Base-by-base conservation (phyloP, 2,797 vertebrate species). In the Phoxinus dragarum region DNA sequence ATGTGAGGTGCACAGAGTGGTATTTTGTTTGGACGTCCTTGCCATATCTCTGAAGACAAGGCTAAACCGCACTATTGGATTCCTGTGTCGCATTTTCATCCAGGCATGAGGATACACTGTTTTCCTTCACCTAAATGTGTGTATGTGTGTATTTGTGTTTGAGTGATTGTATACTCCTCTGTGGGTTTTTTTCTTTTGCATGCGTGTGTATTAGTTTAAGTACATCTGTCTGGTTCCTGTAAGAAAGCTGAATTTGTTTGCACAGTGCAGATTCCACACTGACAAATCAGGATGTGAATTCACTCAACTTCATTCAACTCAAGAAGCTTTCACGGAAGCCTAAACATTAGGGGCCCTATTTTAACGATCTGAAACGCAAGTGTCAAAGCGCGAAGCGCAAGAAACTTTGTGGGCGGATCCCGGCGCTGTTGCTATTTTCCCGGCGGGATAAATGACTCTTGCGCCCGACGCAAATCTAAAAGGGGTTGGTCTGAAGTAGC, bases 171-270 rank as follows among this genome's bases (percentile, higher is more conserved):
- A 44, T 73, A 38, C 49, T 31, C 38, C 9, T 38, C n/a, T 17
- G 68, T 82, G 36, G 36, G 31, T 8, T 16, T 1, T 68, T 44
- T 42, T 49, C 87, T 81, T 85, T 82, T 34, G 64, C 42, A 69
- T 42, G 54, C 49, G 85, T 40, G 74, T 56, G 10, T 8, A 21
- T 66, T 19, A 21, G 83, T 66, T 69, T 80, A 36, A 38, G 38
- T n/a, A 54, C 23, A 52, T 86, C 54, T 83, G 67, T 81, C 81
- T 79, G 86, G 40, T 86, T 90, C 87, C 81, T 76, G 3, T 73
- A 86, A 90, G 91, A 93, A 92, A 93, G 90, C 78, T 31, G 66
- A 56, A 56, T 87, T 86, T 84, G 71, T 85, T 89, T 89, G 86
- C 59, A 74, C 56, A 80, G 77, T 73, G 56, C 54, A 66, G 79